Evolutionary conservation across 2,888 invertebrate species (phyloP).

Genomic region (Epistrophella euchroma): DNA sequence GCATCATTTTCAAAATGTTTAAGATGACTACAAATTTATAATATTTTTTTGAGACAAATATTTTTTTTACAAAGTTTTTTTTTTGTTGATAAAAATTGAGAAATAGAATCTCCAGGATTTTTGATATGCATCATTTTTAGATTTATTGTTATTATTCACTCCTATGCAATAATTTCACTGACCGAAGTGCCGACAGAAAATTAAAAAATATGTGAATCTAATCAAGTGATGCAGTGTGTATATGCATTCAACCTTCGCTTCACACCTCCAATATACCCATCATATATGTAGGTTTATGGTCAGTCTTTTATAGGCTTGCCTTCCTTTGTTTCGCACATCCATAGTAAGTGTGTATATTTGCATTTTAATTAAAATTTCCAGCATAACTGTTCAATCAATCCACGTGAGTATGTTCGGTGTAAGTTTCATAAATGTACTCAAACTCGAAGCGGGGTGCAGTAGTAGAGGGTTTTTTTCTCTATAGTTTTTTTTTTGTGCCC

Average conservation of each 20-base stretch:
- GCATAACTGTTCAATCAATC: constrained; percentile 76
- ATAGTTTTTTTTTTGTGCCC: neutral
- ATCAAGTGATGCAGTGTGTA: neutral
- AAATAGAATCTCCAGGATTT: no score
- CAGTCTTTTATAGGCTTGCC: constrained; percentile 28
- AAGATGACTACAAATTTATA: no score
- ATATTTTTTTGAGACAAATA: no score
- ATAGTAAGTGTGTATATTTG: constrained; percentile 75
- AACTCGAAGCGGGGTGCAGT: constrained; percentile 28
- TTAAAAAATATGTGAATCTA: neutral
- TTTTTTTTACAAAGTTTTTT: no score
- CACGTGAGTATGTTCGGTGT: constrained; percentile 68
- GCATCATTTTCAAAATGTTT: no score
- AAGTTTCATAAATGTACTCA: constrained; percentile 72
- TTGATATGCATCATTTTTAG: no score
- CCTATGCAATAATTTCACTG: no score
- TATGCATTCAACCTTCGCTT: neutral
- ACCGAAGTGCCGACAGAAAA: no score
- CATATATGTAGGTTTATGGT: constrained; percentile 1
- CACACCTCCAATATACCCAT: constrained; percentile 8
- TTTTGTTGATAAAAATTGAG: no score
- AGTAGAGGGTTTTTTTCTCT: neutral
- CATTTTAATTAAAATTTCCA: constrained; percentile 79
- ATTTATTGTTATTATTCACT: no score
- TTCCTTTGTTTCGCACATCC: constrained; percentile 51